Base-by-base conservation (phyloP, 1,140 invertebrate species). In the Lasioglossum baleicum region DNA sequence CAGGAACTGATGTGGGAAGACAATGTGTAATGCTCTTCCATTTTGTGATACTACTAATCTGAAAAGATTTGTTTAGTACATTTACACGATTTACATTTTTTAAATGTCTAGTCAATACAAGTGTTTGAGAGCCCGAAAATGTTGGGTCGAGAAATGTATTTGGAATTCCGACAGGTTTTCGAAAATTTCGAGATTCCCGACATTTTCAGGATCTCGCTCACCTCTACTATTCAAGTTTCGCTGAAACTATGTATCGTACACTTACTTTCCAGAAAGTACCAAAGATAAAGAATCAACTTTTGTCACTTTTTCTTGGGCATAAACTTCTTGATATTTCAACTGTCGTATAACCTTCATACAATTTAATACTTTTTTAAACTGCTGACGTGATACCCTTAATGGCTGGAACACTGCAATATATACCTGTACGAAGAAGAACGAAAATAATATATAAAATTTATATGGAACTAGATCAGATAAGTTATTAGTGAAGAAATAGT, bases 31-130 rank as follows among this genome's bases (percentile, higher is more conserved):
- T 75, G 97, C 96, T 87, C 96, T 94, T 84, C 97, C 96, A 91
- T 97, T 96, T 93, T 97, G 97, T 3, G 96, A 97, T 64, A 98
- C 97, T 83, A 98, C 96, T 89, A 98, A 93, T 92, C 97, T 98
- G 91, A 60, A 90, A 90, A 42, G 82, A 76, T 66, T 20, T 84
- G 48, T 69, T 71, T 6, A 76, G 44, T 64, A 63, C 60, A 35
- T 35, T 70, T n/a, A 35, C 17, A n/a, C 26, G 42, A 42, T 22
- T 67, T 40, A 26, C 26, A 26, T 26, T 26, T 26, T 26, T 40
- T 40, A 63, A 63, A 48, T 11, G 44, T 48, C 10, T 48, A 35
- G 35, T 5, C 35, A 35, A 35, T 35, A 35, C 35, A 35, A 2
- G 35, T 35, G 35, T 35, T 3, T 5, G 35, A 35, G 35, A 35